Evolutionary conservation across 2,113 vertebrate species (phyloP).

Genomic region (Dipodomys stephensi): DNA sequence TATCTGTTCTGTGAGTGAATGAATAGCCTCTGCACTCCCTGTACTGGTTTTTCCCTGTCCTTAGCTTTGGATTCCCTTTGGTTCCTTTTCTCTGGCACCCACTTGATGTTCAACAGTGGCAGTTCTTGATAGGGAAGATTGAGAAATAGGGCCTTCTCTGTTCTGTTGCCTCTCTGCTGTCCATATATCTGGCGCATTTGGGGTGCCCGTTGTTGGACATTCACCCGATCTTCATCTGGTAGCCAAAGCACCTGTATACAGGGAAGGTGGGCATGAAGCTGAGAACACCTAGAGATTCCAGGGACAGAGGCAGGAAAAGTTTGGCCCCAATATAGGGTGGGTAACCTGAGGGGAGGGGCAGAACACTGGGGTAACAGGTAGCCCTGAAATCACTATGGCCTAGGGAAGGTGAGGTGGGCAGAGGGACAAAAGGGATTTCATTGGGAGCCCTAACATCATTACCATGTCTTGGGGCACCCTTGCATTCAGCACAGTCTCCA

Average conservation of each 20-base stretch:
- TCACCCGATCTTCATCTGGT: conserved; percentile 85
- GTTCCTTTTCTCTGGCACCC: conserved; percentile 63
- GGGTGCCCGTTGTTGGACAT: conserved; percentile 86
- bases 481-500: conserved; percentile 60
- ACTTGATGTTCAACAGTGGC: conserved; percentile 90
- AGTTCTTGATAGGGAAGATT: conserved; percentile 92
- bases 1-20: conserved; percentile 4
- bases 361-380: background rate
- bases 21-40: background rate
- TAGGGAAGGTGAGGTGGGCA: background rate
- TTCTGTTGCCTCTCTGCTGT: conserved; percentile 66
- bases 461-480: conserved; percentile 74
- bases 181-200: conserved; percentile 90
- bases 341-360: background rate
- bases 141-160: conserved; percentile 83
- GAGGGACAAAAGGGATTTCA: background rate
- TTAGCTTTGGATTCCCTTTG: background rate
- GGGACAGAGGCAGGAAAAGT: background rate
- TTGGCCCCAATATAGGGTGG: background rate
- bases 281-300: background rate
- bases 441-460: conserved; percentile 53
- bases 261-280: background rate
- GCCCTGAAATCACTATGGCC: conserved; percentile 76
- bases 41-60: background rate
- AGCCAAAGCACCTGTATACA: conserved; percentile 93